Base-by-base conservation (phyloP, 2,113 vertebrate genomes). In the Mionectes macconnelli region DNA sequence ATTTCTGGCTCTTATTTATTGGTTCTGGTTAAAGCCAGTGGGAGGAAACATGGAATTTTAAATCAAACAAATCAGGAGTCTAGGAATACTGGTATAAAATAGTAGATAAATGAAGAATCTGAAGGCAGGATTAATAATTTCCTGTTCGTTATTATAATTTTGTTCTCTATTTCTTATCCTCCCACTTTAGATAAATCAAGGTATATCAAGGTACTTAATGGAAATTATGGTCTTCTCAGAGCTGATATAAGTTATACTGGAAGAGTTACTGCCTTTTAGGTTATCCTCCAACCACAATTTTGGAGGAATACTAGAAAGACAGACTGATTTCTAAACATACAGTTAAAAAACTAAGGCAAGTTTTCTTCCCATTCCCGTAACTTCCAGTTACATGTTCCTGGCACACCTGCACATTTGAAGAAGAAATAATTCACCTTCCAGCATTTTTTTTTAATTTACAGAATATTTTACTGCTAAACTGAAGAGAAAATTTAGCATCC, bases 401-500 rank as follows among this genome's bases (percentile, higher is more conserved):
- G 40, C 21, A 66, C 25, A 40, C 14, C 39, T 33, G 42, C 0
- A 0, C 3, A 2, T 45, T 67, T 45, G 5, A 60, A 49, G 8
- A 49, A 87, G 33, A n/a, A 94, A 64, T 5, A 80, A 69, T 12
- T 92, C 22, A 28, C 15, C 24, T 62, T 64, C 47, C 57, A 80
- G 63, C 45, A 59, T 44, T 33, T 72, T 56, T 78, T 44, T 92
- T 94, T 49, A 90, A 67, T 92, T 93, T 93, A 79, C 47, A 85
- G 85, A 88, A 92, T 20, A 55, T 40, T 93, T 66, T n/a, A 37
- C 31, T 84, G 56, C 70, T 90, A 91, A 93, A 76, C 35, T 86
- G 82, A 97, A 94, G 73, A 78, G 10, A 78, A 85, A 87, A 87
- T 76, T 80, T 84, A 59, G 53, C 87, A 73, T 84, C 31, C 21